These are phyloP conservation scores for Petrocephalus zakoni DNA, from an alignment of 2,113 vertebrate species.

Conservation along the genomic window DNA sequence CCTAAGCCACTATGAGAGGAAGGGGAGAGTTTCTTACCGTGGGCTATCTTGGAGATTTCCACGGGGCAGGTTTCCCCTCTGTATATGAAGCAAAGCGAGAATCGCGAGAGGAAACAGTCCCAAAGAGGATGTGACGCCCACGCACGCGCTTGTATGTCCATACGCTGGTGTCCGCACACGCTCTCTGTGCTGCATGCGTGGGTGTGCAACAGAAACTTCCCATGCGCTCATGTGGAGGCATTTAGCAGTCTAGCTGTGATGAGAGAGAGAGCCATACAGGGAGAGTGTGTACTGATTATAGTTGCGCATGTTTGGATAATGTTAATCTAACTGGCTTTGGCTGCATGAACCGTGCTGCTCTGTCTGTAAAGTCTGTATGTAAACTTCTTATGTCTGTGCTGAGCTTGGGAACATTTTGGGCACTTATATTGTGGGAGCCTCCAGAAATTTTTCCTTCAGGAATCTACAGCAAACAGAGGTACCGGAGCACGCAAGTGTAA, in stretches of 20 bases:
- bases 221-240: neutral
- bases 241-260: neutral
- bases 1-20: neutral
- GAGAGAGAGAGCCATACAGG: neutral
- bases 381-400: neutral
- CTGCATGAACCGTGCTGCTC: too few species aligned
- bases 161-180: neutral
- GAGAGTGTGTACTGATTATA: neutral
- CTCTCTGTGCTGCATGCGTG: neutral
- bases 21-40: neutral
- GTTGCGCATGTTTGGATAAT: neutral
- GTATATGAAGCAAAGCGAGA: neutral
- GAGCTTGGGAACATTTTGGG: too few species aligned
- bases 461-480: too few species aligned
- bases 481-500: too few species aligned
- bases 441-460: neutral
- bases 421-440: neutral
- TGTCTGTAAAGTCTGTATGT: neutral
- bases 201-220: neutral
- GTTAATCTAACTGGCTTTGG: neutral
- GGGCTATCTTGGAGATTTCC: neutral
- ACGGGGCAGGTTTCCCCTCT: neutral
- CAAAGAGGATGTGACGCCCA: constrained; percentile 6
- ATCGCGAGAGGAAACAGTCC: neutral
- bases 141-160: neutral